Percentiles rank a stretch among this genome's conserved stretches.
These are phyloP conservation scores for Apodemus speciosus DNA, from an alignment of 2,113 vertebrate genomes.

Conservation along the genomic window DNA sequence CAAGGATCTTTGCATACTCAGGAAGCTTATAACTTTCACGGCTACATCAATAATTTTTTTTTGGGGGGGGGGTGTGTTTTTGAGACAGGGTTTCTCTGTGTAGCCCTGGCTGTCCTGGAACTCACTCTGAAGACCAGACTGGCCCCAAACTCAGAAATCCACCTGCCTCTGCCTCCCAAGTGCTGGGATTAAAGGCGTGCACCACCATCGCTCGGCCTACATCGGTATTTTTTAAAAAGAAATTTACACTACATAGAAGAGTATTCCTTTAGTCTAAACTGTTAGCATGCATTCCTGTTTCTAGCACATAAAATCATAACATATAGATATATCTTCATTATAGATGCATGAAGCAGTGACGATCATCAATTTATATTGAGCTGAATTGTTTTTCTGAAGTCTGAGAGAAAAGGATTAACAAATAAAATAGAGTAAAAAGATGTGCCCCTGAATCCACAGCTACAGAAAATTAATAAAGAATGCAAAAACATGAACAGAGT, in stretches of 20 bases:
- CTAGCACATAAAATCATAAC: neutral
- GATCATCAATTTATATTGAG: neutral
- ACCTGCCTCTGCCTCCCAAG: too few relatives aligned
- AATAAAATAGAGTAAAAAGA: neutral
- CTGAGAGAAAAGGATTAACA: neutral
- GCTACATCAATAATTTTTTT: neutral
- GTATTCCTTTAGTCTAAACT: constrained; percentile 38
- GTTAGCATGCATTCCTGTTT: neutral
- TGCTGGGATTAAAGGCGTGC: too few relatives aligned
- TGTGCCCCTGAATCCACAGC: neutral
- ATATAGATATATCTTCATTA: constrained; percentile 31
- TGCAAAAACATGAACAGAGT: neutral
- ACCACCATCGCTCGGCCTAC: too few relatives aligned
- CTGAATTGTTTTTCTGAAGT: neutral
- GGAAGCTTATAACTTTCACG: neutral
- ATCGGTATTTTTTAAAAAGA: neutral
- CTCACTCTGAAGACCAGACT: too few relatives aligned
- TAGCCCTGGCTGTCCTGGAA: too few relatives aligned
- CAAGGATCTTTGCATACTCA: constrained; percentile 35
- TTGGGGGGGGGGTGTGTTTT: too few relatives aligned
- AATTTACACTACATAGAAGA: neutral
- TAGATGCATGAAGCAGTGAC: neutral
- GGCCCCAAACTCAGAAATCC: too few relatives aligned
- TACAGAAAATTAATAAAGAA: neutral
- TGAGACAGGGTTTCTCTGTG: too few relatives aligned